Evolutionary conservation across 2,797 vertebrate genomes (phyloP), one percentile per base, ranked within the genome.

Genomic region (Rhinogobio ventralis): DNA sequence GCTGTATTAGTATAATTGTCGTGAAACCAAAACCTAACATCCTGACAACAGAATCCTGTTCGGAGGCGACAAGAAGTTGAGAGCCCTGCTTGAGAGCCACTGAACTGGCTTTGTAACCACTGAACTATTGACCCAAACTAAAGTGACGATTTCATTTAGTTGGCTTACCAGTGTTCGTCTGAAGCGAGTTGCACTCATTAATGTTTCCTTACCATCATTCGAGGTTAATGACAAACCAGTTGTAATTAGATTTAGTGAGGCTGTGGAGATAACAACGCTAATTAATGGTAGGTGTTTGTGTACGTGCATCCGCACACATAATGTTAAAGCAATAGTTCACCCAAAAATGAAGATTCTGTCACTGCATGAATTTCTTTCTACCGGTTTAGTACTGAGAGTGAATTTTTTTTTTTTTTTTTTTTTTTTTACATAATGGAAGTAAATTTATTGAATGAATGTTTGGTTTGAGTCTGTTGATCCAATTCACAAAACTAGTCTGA

Each of bases 271-370:
- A 90, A 90, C 83, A 5, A 11, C 9, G 80, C 85, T 89, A 89
- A 89, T 90, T 88, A 89, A 90, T 87, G 88, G 79, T 89, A 89
- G 87, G 81, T 90, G 86, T 90, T 86, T 91, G 89, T 80, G 88
- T 88, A 90, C 86, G 87, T 89, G 88, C 85, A 39, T 86, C 28
- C 67, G 87, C 84, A 87, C 85, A 85, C 89, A 80, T 86, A 86
- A 87, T 89, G 83, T 57, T 55, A 83, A 49, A 71, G 69, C 20
- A 60, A 39, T 46, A 79, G 11, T 25, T 60, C 74, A 10, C 53
- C 33, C 45, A 7, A 78, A 75, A 78, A 78, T 66, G 36, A 46
- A 20, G 64, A 75, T 76, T 71, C 45, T 85, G 39, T 33, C 33
- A 60, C 42, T 46, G 14, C 14, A 25, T 64, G 33, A 19, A 6